phyloP scores from a whole-genome alignment of 2,113 vertebrate species.

The Hippocampus guttulatus region DNA sequence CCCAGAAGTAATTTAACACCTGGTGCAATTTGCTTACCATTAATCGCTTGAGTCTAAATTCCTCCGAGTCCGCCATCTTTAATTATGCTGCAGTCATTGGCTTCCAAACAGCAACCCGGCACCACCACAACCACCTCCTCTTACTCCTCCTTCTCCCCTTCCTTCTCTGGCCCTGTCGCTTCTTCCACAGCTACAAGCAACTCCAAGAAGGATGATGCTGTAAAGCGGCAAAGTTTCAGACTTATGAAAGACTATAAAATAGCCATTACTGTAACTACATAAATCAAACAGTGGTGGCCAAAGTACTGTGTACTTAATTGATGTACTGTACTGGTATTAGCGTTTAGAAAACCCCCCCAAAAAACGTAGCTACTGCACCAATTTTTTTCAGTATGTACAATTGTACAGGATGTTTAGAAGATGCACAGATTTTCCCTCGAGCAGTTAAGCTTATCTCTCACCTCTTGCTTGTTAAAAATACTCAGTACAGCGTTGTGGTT shows the following conservation, averaged over 20 bases:
- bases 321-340: too few relatives aligned
- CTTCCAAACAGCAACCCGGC: constrained; percentile 11
- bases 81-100: constrained; percentile 58
- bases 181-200: background rate
- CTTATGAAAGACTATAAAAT: background rate
- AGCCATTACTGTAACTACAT: background rate
- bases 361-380: too few relatives aligned
- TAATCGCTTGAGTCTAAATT: constrained; percentile 58
- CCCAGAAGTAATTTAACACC: rapidly evolving
- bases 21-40: constrained; percentile 38
- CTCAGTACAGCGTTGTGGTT: too few relatives aligned
- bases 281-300: background rate
- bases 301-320: background rate
- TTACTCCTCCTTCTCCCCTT: background rate
- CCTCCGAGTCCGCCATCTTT: constrained; percentile 70
- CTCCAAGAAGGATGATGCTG: background rate
- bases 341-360: background rate
- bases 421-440: too few relatives aligned
- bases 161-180: background rate
- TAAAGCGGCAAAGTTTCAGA: background rate
- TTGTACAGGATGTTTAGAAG: too few relatives aligned
- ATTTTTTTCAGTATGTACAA: too few relatives aligned
- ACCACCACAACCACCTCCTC: background rate
- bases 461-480: too few relatives aligned
- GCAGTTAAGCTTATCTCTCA: too few relatives aligned